Percentiles rank a stretch among this genome's conserved stretches.
Conservation (phyloP, 2,888 invertebrate species). For the Orchestes rusci region DNA sequence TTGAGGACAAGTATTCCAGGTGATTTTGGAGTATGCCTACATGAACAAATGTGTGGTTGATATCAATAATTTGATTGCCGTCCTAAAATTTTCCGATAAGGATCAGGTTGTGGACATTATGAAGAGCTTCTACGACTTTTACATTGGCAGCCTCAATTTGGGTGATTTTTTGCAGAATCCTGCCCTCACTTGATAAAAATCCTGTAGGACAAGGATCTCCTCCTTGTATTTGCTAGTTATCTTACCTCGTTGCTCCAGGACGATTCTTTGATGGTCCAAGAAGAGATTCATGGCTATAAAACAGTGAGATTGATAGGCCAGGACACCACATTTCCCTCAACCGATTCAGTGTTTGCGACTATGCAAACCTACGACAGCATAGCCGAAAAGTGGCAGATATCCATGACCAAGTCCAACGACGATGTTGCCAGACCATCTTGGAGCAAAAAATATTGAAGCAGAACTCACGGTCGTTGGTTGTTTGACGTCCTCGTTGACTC, state of each 20-base stretch:
- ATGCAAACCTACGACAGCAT: slow-evolving; percentile 71
- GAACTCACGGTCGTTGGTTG: too few species aligned
- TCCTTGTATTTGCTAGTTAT: slow-evolving; percentile 53
- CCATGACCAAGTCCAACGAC: slow-evolving; percentile 60
- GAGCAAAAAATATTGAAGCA: too few species aligned
- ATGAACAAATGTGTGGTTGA: slow-evolving; percentile 60
- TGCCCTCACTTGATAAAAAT: slow-evolving; percentile 48
- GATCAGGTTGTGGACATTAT: slow-evolving; percentile 68
- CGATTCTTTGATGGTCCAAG: slow-evolving; percentile 64
- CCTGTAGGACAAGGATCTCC: slow-evolving; percentile 55
- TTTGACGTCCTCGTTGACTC: too few species aligned
- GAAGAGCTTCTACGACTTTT: slow-evolving; percentile 60
- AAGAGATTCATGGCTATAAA: slow-evolving; percentile 67
- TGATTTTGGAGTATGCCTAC: slow-evolving; percentile 69
- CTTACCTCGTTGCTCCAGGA: slow-evolving; percentile 57
- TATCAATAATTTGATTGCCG: slow-evolving; percentile 59
- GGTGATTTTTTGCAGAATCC: slow-evolving; percentile 65
- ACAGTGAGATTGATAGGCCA: slow-evolving; percentile 56
- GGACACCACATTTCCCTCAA: slow-evolving; percentile 51
- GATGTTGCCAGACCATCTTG: slow-evolving; percentile 64
- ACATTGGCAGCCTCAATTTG: slow-evolving; percentile 55
- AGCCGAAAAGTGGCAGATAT: slow-evolving; percentile 70
- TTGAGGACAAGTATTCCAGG: slow-evolving; percentile 53
- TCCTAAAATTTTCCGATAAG: slow-evolving; percentile 64
- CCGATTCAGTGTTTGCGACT: slow-evolving; percentile 47